Evolutionary conservation across 2,888 invertebrate species (phyloP), one percentile per base, ranked within the genome.

Genomic region (Rapana venosa): DNA sequence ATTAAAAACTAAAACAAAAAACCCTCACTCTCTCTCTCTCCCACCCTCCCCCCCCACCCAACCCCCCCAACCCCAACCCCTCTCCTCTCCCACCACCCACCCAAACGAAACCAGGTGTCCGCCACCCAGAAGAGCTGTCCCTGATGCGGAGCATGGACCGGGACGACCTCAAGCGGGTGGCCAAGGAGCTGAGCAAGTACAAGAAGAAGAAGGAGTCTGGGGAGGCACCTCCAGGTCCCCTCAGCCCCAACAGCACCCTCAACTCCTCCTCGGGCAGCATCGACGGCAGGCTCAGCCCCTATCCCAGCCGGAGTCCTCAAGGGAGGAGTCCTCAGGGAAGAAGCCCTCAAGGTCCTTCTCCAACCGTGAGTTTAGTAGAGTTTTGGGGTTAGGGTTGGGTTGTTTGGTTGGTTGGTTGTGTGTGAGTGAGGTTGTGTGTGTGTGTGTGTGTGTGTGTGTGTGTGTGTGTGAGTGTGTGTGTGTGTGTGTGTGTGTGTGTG

Each of bases 71-170:
- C 30, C 79, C 1, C 81, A 22, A 36, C 22, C 81, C 17, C 74
- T 22, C 74, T 4, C 74, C 61, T 61, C 1, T 22, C 1, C n/a
- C n/a, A n/a, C n/a, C n/a, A 61, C 61, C 11, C 61, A 61, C 61
- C 11, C 61, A 61, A 15, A 61, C 61, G 17, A n/a, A n/a, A n/a
- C n/a, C 97, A 97, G 98, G 98, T 92, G 98, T 99, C 94, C 97
- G 99, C 93, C 98, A 99, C 96, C 98, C 99, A 1, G 99, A 99
- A 97, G 99, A 99, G 96, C 96, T 99, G 89, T 99, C 99, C 0
- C 97, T 99, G 90, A 92, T 95, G 92, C 93, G 94, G 90, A 95
- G 94, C 90, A 93, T 95, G 92, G 95, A 95, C 92, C 94, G 94
- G 90, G 95, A 95, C 83, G 96, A 96, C 90, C 92, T 96, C 91